A percentile compares a stretch with the other conserved stretches of the same genome.
phyloP scores from a whole-genome alignment of 2,113 vertebrate genomes.

The Triplophysa siluroides region DNA sequence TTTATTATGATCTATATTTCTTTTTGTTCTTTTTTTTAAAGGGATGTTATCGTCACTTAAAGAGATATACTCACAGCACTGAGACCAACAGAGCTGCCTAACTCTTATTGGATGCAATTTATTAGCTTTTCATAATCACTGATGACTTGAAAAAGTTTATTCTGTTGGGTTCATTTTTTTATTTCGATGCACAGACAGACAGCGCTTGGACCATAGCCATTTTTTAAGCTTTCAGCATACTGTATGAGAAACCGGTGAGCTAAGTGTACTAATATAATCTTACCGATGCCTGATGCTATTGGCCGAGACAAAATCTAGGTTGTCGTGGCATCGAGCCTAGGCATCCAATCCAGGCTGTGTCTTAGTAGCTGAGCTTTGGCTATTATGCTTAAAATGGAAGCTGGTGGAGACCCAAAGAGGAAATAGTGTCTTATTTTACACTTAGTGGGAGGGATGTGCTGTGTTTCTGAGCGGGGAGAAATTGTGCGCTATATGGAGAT shows the following conservation, averaged over 20 bases:
- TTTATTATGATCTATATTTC: conserved; percentile 56
- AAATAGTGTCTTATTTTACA: conserved; percentile 31
- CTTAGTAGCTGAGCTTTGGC: neutral
- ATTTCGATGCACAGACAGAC: conserved; percentile 56
- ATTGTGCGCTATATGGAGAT: neutral
- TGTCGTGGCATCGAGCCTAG: neutral
- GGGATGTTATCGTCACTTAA: conserved; percentile 49
- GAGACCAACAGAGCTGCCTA: conserved; percentile 78
- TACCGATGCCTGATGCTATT: neutral
- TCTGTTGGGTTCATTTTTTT: conserved; percentile 60
- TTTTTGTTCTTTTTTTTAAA: conserved; percentile 35
- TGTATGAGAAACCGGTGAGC: conserved; percentile 25
- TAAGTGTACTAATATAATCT: conserved; percentile 37
- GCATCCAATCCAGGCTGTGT: conserved; percentile 14
- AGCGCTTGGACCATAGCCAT: conserved; percentile 73
- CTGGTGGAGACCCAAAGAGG: conserved; percentile 34
- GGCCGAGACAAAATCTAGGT: neutral
- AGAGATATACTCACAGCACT: conserved; percentile 73
- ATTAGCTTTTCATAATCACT: conserved; percentile 46
- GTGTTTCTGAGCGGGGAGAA: neutral
- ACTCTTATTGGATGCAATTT: conserved; percentile 58
- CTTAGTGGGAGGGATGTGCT: conserved; percentile 9
- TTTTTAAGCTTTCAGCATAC: conserved; percentile 67
- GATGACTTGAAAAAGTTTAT: conserved; percentile 64
- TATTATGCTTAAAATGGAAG: neutral